These are phyloP conservation scores for Ptychobarbus kaznakovi DNA, from an alignment of 2,797 vertebrate species.

Conservation along the genomic window DNA sequence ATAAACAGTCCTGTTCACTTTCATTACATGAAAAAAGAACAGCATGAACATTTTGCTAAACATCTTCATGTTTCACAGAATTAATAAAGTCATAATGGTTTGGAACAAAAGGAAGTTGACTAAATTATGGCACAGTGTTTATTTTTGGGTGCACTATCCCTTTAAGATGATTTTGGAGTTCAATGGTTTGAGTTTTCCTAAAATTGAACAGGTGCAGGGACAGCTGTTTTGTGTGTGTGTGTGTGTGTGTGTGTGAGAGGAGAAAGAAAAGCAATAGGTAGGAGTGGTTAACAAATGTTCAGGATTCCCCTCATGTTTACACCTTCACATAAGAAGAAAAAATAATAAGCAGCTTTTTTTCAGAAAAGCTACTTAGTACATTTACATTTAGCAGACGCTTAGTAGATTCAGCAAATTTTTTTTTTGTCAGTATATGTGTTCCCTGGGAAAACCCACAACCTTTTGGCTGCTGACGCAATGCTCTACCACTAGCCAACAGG, in stretches of 20 bases:
- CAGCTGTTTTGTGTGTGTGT: conserved; percentile 47
- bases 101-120: background rate
- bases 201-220: conserved; percentile 24
- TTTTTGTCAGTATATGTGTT: no score
- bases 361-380: background rate
- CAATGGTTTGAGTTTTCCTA: background rate
- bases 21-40: background rate
- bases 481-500: no score
- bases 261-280: conserved; percentile 53
- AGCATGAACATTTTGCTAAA: background rate
- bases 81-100: background rate
- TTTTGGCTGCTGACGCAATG: no score
- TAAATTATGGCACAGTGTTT: background rate
- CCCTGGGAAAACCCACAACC: no score
- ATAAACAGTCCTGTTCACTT: background rate
- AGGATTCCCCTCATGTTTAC: conserved; percentile 61
- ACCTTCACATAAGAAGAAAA: conserved; percentile 47
- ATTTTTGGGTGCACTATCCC: background rate
- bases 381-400: no score
- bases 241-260: conserved; percentile 45
- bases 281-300: conserved; percentile 68
- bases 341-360: background rate
- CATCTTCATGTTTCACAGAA: background rate
- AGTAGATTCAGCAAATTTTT: no score
- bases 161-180: background rate